These are phyloP conservation scores for Cephalopholis sonnerati DNA, from an alignment of 2,113 vertebrate genomes.

Conservation along the genomic window DNA sequence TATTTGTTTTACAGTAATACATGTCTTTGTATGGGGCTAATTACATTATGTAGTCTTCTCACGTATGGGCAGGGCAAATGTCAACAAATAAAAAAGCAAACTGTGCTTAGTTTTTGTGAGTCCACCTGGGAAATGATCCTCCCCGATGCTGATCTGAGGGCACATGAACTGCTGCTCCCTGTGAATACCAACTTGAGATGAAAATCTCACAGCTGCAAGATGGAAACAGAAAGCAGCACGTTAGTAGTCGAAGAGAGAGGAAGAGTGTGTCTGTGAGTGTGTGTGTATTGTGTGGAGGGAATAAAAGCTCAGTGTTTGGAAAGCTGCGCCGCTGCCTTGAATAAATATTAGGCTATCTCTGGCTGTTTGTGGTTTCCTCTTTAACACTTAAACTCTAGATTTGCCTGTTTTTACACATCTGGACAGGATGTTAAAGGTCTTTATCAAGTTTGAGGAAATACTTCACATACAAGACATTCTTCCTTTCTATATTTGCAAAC, in stretches of 20 bases:
- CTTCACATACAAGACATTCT: not conserved
- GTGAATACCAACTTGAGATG: constrained; percentile 82
- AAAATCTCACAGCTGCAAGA: constrained; percentile 86
- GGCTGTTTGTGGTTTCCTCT: constrained; percentile 62
- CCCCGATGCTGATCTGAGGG: constrained; percentile 84
- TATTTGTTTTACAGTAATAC: not conserved
- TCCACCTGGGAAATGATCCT: constrained; percentile 90
- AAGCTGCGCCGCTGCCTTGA: constrained; percentile 77
- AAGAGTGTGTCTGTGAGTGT: constrained; percentile 38
- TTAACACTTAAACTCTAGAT: constrained; percentile 64
- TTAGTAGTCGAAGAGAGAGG: constrained; percentile 33
- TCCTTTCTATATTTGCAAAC: not conserved
- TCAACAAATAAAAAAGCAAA: constrained; percentile 2
- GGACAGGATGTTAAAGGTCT: constrained; percentile 42
- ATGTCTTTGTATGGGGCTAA: not conserved
- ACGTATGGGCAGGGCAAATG: not conserved
- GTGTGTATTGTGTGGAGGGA: constrained; percentile 28
- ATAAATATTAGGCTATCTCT: constrained; percentile 76
- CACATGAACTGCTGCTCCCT: constrained; percentile 81
- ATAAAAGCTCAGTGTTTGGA: constrained; percentile 79
- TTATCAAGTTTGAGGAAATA: constrained; percentile 33
- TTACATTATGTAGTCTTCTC: not conserved
- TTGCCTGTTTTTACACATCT: constrained; percentile 43
- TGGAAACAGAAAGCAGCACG: constrained; percentile 35
- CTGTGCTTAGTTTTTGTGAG: constrained; percentile 7